These are phyloP conservation scores for Tenualosa ilisha DNA, from an alignment of 2,797 vertebrate genomes.

Conservation along the genomic window DNA sequence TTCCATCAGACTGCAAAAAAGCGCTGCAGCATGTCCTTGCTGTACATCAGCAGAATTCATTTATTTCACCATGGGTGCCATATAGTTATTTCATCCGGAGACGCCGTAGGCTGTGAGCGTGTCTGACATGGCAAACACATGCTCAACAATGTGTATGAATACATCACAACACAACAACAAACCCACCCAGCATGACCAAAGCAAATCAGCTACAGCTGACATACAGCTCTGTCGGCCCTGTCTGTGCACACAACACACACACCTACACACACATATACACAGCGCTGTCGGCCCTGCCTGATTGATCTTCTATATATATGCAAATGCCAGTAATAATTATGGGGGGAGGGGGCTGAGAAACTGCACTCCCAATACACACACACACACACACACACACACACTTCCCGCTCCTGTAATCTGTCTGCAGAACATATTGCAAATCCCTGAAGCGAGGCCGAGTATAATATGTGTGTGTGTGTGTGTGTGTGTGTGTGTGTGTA, in stretches of 20 bases:
- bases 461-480: background rate
- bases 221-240: background rate
- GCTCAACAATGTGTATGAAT: background rate
- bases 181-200: background rate
- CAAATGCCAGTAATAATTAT: background rate
- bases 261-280: background rate
- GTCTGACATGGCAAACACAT: too few species aligned
- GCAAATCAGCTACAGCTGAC: background rate
- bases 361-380: background rate
- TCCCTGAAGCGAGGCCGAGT: background rate
- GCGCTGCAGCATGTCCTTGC: background rate
- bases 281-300: background rate
- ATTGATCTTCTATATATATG: constrained; percentile 23
- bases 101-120: too few species aligned
- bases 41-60: background rate
- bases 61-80: too few species aligned
- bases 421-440: constrained; percentile 16
- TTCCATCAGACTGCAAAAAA: background rate
- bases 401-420: background rate
- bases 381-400: background rate
- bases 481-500: constrained; percentile 3
- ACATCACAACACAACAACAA: background rate
- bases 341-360: background rate
- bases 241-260: too few species aligned
- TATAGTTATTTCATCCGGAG: too few species aligned